phyloP scores from a whole-genome alignment of 2,888 invertebrate species.

The Drosophila antonietae region DNA sequence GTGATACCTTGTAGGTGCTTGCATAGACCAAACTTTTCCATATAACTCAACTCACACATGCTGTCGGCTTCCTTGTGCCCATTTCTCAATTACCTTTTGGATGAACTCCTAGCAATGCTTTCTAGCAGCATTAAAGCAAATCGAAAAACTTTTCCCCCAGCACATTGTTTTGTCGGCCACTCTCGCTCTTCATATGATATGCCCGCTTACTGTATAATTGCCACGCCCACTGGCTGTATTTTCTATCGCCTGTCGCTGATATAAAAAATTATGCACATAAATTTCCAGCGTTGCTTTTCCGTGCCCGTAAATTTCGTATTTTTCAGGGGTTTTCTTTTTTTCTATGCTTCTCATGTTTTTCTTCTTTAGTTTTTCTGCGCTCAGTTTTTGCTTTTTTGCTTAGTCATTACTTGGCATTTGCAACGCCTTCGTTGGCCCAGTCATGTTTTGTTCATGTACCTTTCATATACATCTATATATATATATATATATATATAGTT shows the following conservation, averaged over 20 bases:
- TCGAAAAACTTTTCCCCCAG: constrained; percentile 54
- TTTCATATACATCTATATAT: constrained; percentile 18
- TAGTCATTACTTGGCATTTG: constrained; percentile 47
- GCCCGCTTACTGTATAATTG: constrained; percentile 32
- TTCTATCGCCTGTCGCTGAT: constrained; percentile 50
- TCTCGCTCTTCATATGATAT: no score
- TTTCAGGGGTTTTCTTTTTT: constrained; percentile 17
- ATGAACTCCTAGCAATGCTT: constrained; percentile 46
- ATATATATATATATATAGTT: constrained; percentile 4
- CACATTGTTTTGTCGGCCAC: not conserved
- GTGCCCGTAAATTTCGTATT: constrained; percentile 60
- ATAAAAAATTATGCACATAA: constrained; percentile 77
- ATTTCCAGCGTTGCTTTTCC: constrained; percentile 54
- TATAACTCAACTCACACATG: constrained; percentile 49
- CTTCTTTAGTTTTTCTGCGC: constrained; percentile 12
- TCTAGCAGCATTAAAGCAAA: constrained; percentile 34
- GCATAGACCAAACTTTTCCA: constrained; percentile 44
- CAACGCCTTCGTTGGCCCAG: constrained; percentile 59
- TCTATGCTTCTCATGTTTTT: constrained; percentile 3
- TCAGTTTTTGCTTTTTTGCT: constrained; percentile 32
- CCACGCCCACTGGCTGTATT: constrained; percentile 36
- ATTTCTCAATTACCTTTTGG: constrained; percentile 64
- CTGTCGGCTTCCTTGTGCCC: constrained; percentile 13
- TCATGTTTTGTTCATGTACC: constrained; percentile 48
- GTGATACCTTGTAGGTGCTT: constrained; percentile 50